A percentile compares a stretch with the other conserved stretches of the same genome.
Evolutionary conservation across 2,797 vertebrate species (phyloP).

Genomic region (Mionectes olivaceus): DNA sequence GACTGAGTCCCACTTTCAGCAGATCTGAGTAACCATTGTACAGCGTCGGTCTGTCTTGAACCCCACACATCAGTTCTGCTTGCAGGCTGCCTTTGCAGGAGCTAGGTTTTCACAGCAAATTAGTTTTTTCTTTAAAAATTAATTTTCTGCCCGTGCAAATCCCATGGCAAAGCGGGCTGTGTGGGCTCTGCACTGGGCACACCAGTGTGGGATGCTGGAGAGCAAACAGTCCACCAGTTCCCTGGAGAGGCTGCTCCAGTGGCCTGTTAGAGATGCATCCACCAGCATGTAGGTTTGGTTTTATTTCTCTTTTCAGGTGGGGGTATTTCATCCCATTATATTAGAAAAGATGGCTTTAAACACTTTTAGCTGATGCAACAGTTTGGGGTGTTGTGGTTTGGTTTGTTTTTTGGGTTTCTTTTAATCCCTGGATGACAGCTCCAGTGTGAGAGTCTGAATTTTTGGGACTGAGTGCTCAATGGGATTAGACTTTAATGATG

Average conservation of each 20-base stretch:
- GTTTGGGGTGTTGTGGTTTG: background rate
- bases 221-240: background rate
- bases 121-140: background rate
- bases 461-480: background rate
- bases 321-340: rapidly evolving
- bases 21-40: slow-evolving; percentile 18
- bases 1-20: background rate
- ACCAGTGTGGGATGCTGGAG: background rate
- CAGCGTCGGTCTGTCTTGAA: background rate
- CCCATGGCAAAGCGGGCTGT: rapidly evolving
- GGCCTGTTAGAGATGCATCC: background rate
- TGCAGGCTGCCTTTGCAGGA: background rate
- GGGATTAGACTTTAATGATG: background rate
- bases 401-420: background rate
- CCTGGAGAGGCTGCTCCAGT: background rate
- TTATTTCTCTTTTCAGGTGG: background rate
- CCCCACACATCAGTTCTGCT: background rate
- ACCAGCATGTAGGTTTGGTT: background rate
- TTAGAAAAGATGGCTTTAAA: background rate
- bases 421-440: background rate
- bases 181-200: background rate
- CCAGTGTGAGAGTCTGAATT: background rate
- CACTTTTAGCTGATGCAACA: background rate
- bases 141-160: background rate
- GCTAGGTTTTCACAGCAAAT: background rate